Evolutionary conservation across 37 sponge, comb jelly and placozoan genomes (phyloP), one percentile per base, ranked within the genome.

Genomic region (Cladorhizidae sp.): DNA sequence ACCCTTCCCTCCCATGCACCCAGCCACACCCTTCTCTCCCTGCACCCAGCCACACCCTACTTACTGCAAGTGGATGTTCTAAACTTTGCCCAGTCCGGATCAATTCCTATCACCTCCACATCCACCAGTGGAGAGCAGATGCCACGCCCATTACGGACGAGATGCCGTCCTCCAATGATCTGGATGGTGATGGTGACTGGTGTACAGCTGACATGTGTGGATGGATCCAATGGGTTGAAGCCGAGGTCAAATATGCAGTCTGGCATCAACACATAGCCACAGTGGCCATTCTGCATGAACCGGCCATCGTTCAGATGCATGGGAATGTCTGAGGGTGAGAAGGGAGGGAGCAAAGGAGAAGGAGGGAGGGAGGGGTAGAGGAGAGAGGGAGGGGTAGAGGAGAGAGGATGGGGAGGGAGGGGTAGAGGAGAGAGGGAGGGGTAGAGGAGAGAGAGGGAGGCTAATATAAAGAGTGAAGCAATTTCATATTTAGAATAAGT

Each of bases 301-400:
- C 85, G 90, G n/a, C 95, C 99, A 37, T 97, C 89, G 80, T 96
- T 96, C 54, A 99, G 79, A 70, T 99, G 99, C 99, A 99, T 99
- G 18, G 91, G 68, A 59, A 83, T 90, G 83, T 98, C 99, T 79
- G 81, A 32, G 45, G 6, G 17, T 9, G 9, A 45, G 49, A 9
- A 45, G 9, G 49, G 49, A 45, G 9, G 9, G 49, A 9, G 49
- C 9, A 9, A 9, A 9, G 49, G 9, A 9, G 9, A 9, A 9
- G 49, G 9, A 9, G 49, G 49, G 9, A 9, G 49, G 9, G 49
- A 45, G 49, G 49, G 49, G 9, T 5, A 9, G 9, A 9, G 9
- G 49, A 9, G 49, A 45, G 49, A 9, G 49, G 9, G 49, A 9
- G 9, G 49, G 9, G 49, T 5, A 9, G 9, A 9, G 49, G 49